A percentile compares a stretch with the other conserved stretches of the same genome.
Conservation (phyloP, 2,888 invertebrate genomes). For the Melikaiella ostensackeni region DNA sequence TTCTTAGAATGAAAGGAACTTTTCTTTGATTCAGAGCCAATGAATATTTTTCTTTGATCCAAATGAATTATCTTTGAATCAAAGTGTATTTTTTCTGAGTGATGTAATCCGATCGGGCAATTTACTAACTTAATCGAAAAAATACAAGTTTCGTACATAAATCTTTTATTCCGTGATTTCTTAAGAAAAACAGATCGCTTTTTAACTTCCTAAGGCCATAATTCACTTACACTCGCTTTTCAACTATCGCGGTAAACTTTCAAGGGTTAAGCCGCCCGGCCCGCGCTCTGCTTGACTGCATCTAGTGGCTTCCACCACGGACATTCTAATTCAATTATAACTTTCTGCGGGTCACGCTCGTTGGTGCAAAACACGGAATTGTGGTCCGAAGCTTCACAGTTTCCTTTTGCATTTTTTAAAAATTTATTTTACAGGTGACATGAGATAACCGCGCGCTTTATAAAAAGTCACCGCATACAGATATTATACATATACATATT, state of each 20-base stretch:
- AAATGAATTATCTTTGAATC: no score
- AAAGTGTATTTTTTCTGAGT: no score
- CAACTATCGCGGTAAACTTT: slow-evolving; percentile 35
- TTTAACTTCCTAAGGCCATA: slow-evolving; percentile 8
- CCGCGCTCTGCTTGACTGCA: slow-evolving; percentile 21
- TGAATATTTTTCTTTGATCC: no score
- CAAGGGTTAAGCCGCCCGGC: slow-evolving; percentile 27
- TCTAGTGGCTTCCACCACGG: slow-evolving; percentile 44
- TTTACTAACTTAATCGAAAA: not conserved
- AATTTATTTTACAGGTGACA: not conserved
- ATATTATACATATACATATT: not conserved
- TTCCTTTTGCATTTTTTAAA: slow-evolving; percentile 42
- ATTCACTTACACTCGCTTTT: slow-evolving; percentile 27
- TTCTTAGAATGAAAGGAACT: no score
- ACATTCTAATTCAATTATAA: slow-evolving; percentile 56
- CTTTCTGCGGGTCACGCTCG: slow-evolving; percentile 50
- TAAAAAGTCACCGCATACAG: not conserved
- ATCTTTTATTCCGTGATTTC: not conserved
- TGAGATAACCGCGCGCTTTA: not conserved
- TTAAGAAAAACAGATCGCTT: slow-evolving; percentile 30
- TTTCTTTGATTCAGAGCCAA: no score
- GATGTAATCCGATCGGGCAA: no score
- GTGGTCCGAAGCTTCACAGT: slow-evolving; percentile 41
- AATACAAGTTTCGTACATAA: not conserved
- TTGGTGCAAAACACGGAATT: slow-evolving; percentile 49